Base-by-base conservation (phyloP, 2,113 vertebrate genomes). In the Melierax canorus region DNA sequence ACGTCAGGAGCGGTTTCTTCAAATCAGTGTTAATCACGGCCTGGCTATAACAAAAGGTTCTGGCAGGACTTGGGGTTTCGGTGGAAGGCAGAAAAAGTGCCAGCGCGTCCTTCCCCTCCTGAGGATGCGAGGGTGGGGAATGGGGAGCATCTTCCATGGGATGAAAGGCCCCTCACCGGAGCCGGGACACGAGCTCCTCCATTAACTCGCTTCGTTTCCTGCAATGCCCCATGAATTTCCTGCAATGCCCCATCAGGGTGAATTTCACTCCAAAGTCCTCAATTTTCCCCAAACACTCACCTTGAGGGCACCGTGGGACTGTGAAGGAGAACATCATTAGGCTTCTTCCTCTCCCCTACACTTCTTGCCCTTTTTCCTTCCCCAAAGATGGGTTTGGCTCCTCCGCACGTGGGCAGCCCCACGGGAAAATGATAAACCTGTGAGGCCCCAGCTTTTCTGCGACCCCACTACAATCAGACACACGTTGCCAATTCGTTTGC, bases 221-320 rank as follows among this genome's bases (percentile, higher is more conserved):
- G 76, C 88, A 91, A 50, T 53, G 68, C 58, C 74, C 78, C 64
- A 22, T 32, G 10, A 46, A 46, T 46, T 95, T 93, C 94, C 69
- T 79, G 76, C 88, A 93, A 53, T 53, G 74, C 58, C 68, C 74
- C 62, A 21, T n/a, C 39, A 74, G 88, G 96, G 82, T 83, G 85
- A 97, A 96, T 97, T 97, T 97, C 92, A 58, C 92, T 50, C 79
- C 11, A 26, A 94, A 94, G 56, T 85, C 95, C 96, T 92, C 51
- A 15, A 30, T 97, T 94, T 64, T 56, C 73, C 50, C 71, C 62
- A 45, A 77, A 62, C 69, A 3, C 39, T 62, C 30, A 39, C 45
- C n/a, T 68, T 14, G 39, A 80, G 66, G 32, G 43, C 53, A 60
- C 4, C 2, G 1, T 13, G 17, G 45, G 26, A 30, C 66, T 48